A percentile compares a stretch with the other conserved stretches of the same genome.
These are phyloP conservation scores for Gambusia yucatana DNA, from an alignment of 2,797 vertebrate species.

Conservation along the genomic window DNA sequence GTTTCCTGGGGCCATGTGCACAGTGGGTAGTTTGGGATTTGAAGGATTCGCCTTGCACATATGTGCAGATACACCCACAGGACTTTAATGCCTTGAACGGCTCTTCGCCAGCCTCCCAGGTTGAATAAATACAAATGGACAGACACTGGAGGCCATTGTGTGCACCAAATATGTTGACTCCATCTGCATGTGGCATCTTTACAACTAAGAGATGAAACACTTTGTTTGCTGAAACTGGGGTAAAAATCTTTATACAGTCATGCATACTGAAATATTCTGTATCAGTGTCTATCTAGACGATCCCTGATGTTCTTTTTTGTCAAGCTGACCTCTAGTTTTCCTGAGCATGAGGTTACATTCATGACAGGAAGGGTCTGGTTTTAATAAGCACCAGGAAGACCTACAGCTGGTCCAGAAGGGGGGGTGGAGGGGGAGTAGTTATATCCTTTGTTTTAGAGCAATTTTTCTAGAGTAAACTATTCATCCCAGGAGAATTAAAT, in stretches of 20 bases:
- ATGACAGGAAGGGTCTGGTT: slow-evolving; percentile 48
- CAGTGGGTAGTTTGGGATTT: slow-evolving; percentile 53
- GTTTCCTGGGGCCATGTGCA: slow-evolving; percentile 42
- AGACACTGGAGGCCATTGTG: background rate
- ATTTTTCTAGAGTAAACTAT: slow-evolving; percentile 25
- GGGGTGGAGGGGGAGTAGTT: background rate
- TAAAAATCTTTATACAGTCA: background rate
- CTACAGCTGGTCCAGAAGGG: slow-evolving; percentile 30
- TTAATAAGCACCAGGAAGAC: slow-evolving; percentile 42
- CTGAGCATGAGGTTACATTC: slow-evolving; percentile 41
- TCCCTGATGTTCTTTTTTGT: slow-evolving; percentile 35
- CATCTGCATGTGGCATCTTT: slow-evolving; percentile 44
- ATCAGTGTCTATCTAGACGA: slow-evolving; percentile 38
- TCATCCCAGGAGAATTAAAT: slow-evolving; percentile 41
- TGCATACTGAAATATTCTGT: background rate
- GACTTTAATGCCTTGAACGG: slow-evolving; percentile 8
- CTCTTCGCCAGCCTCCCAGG: background rate
- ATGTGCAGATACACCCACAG: slow-evolving; percentile 12
- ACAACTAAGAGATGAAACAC: slow-evolving; percentile 38
- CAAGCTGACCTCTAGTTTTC: slow-evolving; percentile 55
- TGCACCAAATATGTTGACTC: slow-evolving; percentile 8
- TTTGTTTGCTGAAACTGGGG: slow-evolving; percentile 29
- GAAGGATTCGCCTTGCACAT: slow-evolving; percentile 38
- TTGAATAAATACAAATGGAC: slow-evolving; percentile 18
- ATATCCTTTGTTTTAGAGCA: slow-evolving; percentile 6